Percentiles rank a stretch among this genome's conserved stretches.
phyloP scores from a whole-genome alignment of 2,113 vertebrate species.

The Cyphomyrus plagiostoma region DNA sequence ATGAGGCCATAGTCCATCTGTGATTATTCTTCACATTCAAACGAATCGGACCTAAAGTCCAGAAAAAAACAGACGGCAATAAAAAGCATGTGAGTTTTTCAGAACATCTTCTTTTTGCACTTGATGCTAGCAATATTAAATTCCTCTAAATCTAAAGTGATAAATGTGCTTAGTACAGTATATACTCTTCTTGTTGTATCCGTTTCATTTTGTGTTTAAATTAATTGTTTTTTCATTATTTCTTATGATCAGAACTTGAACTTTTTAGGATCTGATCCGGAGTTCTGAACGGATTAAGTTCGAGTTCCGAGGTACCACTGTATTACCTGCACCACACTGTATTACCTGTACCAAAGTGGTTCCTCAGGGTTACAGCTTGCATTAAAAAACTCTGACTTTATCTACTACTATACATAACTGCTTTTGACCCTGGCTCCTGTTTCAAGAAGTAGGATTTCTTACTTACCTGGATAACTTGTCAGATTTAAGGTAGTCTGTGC shows the following conservation, averaged over 20 bases:
- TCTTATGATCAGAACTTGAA: no score
- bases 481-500: no score
- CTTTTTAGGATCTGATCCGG: no score
- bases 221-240: no score
- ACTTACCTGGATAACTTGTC: no score
- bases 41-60: background rate
- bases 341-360: background rate
- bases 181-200: no score
- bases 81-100: background rate
- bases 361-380: background rate
- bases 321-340: background rate
- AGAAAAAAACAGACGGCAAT: background rate
- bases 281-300: no score
- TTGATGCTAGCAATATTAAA: background rate
- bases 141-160: background rate
- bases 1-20: background rate
- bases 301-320: no score
- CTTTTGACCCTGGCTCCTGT: background rate
- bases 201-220: no score
- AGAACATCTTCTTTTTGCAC: background rate
- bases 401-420: background rate
- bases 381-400: background rate
- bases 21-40: background rate
- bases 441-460: no score
- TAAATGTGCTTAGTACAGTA: no score